Evolutionary conservation across 2,113 vertebrate genomes (phyloP).

Genomic region (Leptobrachium leishanense): DNA sequence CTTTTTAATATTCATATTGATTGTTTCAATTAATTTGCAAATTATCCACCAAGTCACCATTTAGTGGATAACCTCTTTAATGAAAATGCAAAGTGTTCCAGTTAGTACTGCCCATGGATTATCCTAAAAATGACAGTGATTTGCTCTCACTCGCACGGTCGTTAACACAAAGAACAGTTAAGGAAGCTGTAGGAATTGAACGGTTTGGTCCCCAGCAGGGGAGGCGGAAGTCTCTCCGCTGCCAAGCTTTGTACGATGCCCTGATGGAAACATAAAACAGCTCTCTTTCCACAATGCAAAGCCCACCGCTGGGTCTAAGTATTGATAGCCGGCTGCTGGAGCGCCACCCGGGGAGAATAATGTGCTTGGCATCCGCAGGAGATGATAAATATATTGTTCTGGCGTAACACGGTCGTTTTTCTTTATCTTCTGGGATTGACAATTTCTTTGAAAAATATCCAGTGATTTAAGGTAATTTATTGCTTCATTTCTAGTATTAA

Average conservation of each 20-base stretch:
- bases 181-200: constrained; percentile 19
- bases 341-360: neutral
- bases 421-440: too few species aligned
- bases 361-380: neutral
- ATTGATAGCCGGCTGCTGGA: constrained; percentile 21
- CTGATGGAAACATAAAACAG: constrained; percentile 51
- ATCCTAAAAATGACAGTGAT: constrained; percentile 34
- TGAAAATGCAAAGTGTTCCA: too few species aligned
- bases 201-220: constrained; percentile 36
- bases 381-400: neutral
- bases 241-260: constrained; percentile 22
- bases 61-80: too few species aligned
- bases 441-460: too few species aligned
- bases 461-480: too few species aligned
- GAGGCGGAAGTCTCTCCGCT: neutral
- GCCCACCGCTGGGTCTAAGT: neutral
- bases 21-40: too few species aligned
- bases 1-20: too few species aligned
- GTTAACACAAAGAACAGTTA: constrained; percentile 54
- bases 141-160: constrained; percentile 34
- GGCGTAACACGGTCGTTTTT: neutral
- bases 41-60: too few species aligned
- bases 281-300: constrained; percentile 40
- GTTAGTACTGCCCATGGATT: neutral
- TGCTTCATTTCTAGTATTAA: too few species aligned